Evolutionary conservation across 2,113 vertebrate genomes (phyloP).

Genomic region (Turdus rufiventris): DNA sequence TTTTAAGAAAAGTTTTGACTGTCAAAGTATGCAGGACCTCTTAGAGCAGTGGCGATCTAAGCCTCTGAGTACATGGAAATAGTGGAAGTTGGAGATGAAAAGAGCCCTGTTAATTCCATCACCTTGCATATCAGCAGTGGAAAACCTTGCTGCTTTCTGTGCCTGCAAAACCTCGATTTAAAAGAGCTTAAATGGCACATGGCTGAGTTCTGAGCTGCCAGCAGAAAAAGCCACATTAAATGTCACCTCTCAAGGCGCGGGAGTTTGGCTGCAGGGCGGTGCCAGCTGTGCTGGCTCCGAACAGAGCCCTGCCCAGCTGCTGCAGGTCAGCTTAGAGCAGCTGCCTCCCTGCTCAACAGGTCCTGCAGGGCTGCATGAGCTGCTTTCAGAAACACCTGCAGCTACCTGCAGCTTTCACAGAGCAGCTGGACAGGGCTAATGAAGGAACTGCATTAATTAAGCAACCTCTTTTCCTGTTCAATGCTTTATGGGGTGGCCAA

Average conservation of each 20-base stretch:
- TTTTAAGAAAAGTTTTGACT: background rate
- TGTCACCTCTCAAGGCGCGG: background rate
- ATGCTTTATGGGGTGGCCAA: background rate
- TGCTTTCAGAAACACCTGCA: background rate
- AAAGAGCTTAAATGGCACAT: background rate
- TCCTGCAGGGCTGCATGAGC: background rate
- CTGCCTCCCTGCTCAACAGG: background rate
- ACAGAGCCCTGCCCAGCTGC: background rate
- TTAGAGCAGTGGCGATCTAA: background rate
- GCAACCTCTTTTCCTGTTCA: background rate
- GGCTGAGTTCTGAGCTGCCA: background rate
- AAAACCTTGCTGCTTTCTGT: background rate
- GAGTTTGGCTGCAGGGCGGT: background rate
- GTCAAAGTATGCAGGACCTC: background rate
- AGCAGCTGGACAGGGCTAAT: background rate
- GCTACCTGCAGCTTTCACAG: background rate
- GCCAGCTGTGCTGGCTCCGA: conserved; percentile 3
- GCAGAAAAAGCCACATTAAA: background rate
- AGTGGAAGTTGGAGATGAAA: background rate
- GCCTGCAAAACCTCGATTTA: background rate
- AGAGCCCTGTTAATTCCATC: background rate
- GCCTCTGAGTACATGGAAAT: background rate
- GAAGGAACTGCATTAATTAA: background rate
- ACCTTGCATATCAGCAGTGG: background rate
- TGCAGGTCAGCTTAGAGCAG: background rate